phyloP scores from a whole-genome alignment of 2,113 vertebrate species.

The Anhinga rufa region DNA sequence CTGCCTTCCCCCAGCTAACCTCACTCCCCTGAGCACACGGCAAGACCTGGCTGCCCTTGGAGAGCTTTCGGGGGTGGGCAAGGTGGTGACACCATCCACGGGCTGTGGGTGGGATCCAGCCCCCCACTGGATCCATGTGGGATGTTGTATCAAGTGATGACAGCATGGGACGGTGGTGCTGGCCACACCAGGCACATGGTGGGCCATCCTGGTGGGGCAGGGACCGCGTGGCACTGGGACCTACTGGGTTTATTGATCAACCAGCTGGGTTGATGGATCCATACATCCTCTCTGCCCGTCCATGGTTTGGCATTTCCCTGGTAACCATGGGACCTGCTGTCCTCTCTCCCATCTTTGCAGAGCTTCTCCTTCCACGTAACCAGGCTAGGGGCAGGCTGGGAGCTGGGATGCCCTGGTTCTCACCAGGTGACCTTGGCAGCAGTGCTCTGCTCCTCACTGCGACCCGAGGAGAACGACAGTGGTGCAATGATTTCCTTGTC shows the following conservation, averaged over 20 bases:
- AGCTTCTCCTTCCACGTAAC: neutral
- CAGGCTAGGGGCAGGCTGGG: neutral
- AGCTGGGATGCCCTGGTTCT: neutral
- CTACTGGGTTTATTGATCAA: neutral
- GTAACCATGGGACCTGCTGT: neutral
- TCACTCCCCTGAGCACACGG: neutral
- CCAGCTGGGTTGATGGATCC: neutral
- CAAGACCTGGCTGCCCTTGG: neutral
- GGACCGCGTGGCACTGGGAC: neutral
- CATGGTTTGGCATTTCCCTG: neutral
- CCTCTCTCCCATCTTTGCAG: neutral
- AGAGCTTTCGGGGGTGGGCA: neutral
- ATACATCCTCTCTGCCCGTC: neutral
- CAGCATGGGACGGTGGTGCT: neutral
- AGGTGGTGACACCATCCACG: neutral
- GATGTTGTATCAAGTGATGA: neutral
- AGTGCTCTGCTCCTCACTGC: neutral
- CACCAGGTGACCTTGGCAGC: neutral
- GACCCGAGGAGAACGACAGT: neutral
- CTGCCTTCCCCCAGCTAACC: neutral
- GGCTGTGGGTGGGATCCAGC: neutral
- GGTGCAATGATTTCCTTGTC: neutral
- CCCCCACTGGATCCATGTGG: accelerated
- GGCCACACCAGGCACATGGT: accelerated
- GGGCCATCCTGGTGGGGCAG: neutral